Percentiles rank a stretch among this genome's conserved stretches.
phyloP scores from a whole-genome alignment of 2,113 vertebrate species.

The Albula goreensis region DNA sequence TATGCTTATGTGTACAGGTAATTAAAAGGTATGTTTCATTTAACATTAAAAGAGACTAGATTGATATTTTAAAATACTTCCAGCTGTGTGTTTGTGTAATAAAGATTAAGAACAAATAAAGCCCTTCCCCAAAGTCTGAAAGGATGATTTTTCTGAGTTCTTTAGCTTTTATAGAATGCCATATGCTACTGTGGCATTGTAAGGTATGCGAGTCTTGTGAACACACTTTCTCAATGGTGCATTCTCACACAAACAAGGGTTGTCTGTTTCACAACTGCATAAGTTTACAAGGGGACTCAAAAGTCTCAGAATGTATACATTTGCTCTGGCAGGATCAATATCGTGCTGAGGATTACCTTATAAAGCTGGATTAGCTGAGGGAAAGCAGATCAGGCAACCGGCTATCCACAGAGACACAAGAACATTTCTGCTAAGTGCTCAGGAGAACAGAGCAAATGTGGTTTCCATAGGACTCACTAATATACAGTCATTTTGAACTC shows the following conservation, averaged over 20 bases:
- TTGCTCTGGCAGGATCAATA: constrained; percentile 48
- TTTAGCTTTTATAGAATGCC: not conserved
- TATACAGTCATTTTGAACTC: too few species aligned
- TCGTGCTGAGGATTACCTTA: constrained; percentile 61
- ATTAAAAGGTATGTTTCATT: constrained; percentile 11
- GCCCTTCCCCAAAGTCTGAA: constrained; percentile 45
- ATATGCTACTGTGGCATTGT: not conserved
- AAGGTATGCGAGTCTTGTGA: not conserved
- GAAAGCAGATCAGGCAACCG: constrained; percentile 71
- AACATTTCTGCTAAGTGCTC: constrained; percentile 36
- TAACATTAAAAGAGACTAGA: constrained; percentile 45
- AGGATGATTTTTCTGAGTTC: not conserved
- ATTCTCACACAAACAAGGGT: constrained; percentile 8
- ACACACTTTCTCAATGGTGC: constrained; percentile 31
- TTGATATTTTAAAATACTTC: constrained; percentile 48
- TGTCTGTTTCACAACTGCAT: constrained; percentile 12
- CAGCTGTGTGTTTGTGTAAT: constrained; percentile 54
- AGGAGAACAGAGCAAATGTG: too few species aligned
- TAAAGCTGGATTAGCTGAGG: constrained; percentile 72
- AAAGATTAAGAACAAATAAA: constrained; percentile 66
- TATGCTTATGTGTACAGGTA: constrained; percentile 1
- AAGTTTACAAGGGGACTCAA: constrained; percentile 15
- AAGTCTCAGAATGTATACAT: constrained; percentile 13
- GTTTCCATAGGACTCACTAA: not conserved
- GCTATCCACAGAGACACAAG: constrained; percentile 47